Percentiles rank a stretch among this genome's conserved stretches.
phyloP scores from a whole-genome alignment of 2,888 invertebrate species.

The Hybos culiciformis region DNA sequence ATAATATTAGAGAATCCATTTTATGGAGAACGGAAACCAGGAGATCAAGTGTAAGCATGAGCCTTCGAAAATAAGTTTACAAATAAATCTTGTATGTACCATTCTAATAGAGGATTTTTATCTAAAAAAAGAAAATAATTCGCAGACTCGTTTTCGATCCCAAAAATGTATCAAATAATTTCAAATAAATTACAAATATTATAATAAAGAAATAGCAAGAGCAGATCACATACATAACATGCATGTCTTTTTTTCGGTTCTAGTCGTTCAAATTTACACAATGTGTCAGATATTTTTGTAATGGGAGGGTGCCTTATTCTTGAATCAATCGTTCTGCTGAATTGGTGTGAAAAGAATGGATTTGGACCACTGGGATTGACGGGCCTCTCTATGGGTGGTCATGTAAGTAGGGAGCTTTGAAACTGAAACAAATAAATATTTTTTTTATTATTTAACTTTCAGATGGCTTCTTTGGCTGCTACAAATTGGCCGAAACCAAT shows the following conservation, averaged over 20 bases:
- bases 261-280: slow-evolving; percentile 79
- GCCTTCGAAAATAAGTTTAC: background rate
- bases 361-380: slow-evolving; percentile 88
- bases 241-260: slow-evolving; percentile 6
- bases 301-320: slow-evolving; percentile 96
- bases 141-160: background rate
- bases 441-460: slow-evolving; percentile 9
- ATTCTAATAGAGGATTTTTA: background rate
- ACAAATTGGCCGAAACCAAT: slow-evolving; percentile 92
- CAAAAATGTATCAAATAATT: slow-evolving; percentile 1
- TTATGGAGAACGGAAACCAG: slow-evolving; percentile 79
- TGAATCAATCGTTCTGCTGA: slow-evolving; percentile 80
- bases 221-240: background rate
- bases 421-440: slow-evolving; percentile 3
- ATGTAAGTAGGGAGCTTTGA: too few species aligned
- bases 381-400: slow-evolving; percentile 96
- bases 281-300: slow-evolving; percentile 95
- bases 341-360: slow-evolving; percentile 87
- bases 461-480: slow-evolving; percentile 98
- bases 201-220: background rate
- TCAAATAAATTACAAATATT: background rate
- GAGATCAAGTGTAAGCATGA: slow-evolving; percentile 60
- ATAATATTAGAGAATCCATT: slow-evolving; percentile 95
- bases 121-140: background rate
- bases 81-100: background rate